Evolutionary conservation across 2,113 vertebrate species (phyloP), one percentile per base, ranked within the genome.

Genomic region (Perca schrenkii): DNA sequence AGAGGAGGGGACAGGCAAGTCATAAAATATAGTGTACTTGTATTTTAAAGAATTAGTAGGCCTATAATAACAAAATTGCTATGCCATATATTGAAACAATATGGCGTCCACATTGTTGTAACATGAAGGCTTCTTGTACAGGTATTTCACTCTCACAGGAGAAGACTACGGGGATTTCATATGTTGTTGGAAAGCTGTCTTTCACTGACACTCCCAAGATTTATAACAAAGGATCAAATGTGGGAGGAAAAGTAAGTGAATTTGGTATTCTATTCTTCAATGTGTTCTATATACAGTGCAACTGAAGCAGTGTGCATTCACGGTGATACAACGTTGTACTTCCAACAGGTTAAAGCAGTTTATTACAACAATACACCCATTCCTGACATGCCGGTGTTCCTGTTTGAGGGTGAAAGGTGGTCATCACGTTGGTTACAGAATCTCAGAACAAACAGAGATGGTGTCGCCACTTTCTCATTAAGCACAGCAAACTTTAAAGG

Each of bases 1-100:
- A 63, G 95, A 95, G 47, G 91, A 94, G 13, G 95, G 92, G 2
- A 95, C 95, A 64, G 93, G 95, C 78, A 68, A 85, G 85, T 61
- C 6, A 19, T 21, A 6, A 7, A 13, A 57, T 67, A 19, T 10
- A 17, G 4, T 50, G 36, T 3, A 47, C 49, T 43, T 22, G 13
- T 15, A 43, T 16, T 6, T 71, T 16, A 3, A 25, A 58, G 28
- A 49, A 4, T 47, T 36, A 17, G 2, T 58, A 40, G 1, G 40
- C 2, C 40, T 40, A 0, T 69, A n/a, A 31, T 6, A 4, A 17
- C 15, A 79, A 6, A 46, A 43, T 34, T 17, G 10, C 34, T 17
- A 14, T 40, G 6, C 40, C 2, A 8, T 17, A 7, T n/a, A 28
- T 50, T 53, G 7, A 8, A 64, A 28, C 11, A 28, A 19, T 58